Evolutionary conservation across 2,888 invertebrate species (phyloP), one percentile per base, ranked within the genome.

Genomic region (Tolmerus cingulatus): DNA sequence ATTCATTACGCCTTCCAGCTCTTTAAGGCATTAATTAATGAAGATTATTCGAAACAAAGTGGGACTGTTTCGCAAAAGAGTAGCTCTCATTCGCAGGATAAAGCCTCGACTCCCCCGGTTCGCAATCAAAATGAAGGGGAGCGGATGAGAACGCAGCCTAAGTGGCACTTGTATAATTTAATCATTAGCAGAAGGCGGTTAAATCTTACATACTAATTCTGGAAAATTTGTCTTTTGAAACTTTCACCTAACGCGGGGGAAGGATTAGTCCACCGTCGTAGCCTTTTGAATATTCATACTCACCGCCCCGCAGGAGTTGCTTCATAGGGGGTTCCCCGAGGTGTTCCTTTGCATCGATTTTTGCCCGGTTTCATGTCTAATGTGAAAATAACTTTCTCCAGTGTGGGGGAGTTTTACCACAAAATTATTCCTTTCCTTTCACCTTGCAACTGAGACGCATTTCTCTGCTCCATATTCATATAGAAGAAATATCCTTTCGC

Each of bases 181-280:
- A 88, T 88, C 88, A 88, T 88, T 88, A 88, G 87, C 86, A 76
- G 86, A 88, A 87, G 88, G 88, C 81, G 88, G 88, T 87, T 82
- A 87, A 87, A 87, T 88, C 87, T 87, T 88, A 88, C 86, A 87
- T 86, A 86, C 81, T 88, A 88, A 88, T 87, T 88, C 88, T 66
- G 43, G 87, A 88, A 86, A 88, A 88, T 88, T 88, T 87, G 88
- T 88, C 88, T 87, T 88, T 81, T 77, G 82, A 88, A 88, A 88
- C 86, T 88, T 88, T 88, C 87, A 85, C 86, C 86, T 86, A 27
- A 46, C 8, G 74, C 30, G 78, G 88, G 30, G 30, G 30, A n/a
- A 2, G 30, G 88, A 88, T 88, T 87, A 87, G 81, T 66, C 66
- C n/a, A 7, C 51, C 40, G 86, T 37, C 30, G 87, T 74, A 79